Evolutionary conservation across 92 coral and sea anemone species (phyloP), one percentile per base, ranked within the genome.

Genomic region (Epizoanthus scotinus): DNA sequence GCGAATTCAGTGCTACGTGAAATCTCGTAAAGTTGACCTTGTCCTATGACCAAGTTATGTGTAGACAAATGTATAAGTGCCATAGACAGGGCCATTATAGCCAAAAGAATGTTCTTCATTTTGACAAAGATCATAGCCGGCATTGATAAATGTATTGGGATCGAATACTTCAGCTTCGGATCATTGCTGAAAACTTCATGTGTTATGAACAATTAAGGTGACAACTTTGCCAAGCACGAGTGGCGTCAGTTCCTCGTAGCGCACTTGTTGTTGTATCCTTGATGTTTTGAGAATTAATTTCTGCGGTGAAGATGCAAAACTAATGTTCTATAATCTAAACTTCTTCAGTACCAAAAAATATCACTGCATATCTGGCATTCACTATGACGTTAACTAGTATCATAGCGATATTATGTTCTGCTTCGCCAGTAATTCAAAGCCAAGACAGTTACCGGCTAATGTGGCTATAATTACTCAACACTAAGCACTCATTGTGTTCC

Each of bases 1-100:
- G 81, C 81, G 22, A 40, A 59, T 8, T 58, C 31, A 9, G 68
- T 58, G 18, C 21, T 59, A 15, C 81, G 81, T 21, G 38, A 12
- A 75, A 75, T 75, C 14, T 58, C 49, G 18, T 20, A 38, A 58
- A 58, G 47, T 14, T 15, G 38, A 4, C 56, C n/a, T 1, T 75
- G 55, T 5, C 55, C 56, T 13, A 22, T 20, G 18, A 36, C 31
- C 13, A 15, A 15, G 28, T 54, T 38, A 36, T 38, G 17, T 8
- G 68, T 36, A 14, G 81, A 22, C 52, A 56, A 26, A 55, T n/a
- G 21, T 6, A 75, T 2, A 22, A 17, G 12, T 34, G 21, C n/a
- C 68, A 75, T 36, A 15, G 55, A n/a, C 67, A 58, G 12, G 22
- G 47, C 7, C 13, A 44, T 8, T 15, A 8, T 12, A 8, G 52